Evolutionary conservation across 2,113 vertebrate species (phyloP), one percentile per base, ranked within the genome.

Genomic region (Leptobrachium leishanense): DNA sequence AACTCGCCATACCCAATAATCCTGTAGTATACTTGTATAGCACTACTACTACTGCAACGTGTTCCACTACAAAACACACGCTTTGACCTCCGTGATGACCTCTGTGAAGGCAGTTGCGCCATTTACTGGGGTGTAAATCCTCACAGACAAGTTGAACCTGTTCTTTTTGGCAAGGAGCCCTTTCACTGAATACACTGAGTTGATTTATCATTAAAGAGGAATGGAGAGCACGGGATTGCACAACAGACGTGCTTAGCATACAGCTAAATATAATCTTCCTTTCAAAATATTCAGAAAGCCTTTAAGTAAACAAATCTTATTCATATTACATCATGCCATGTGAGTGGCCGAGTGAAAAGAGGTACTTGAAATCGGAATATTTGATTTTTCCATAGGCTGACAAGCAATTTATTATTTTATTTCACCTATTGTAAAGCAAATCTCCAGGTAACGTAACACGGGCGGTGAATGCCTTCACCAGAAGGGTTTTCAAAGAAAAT

Each of bases 61-160:
- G 39, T 41, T 85, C 89, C 86, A 84, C 0, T 77, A 76, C 20
- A 55, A 62, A 12, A 71, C 40, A 2, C 54, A 31, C 82, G 84
- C 85, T 75, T 0, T 91, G 90, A 92, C 93, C 93, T 94, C 90
- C 88, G 90, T 83, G 81, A 86, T 88, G 90, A 93, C 94, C 93
- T 94, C 88, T 85, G 57, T 85, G 88, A 90, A 91, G 88, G 87
- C 92, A 94, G 90, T 93, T 92, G 92, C 90, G 89, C 87, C 85
- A 86, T 92, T 90, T 86, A 90, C 89, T 88, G 83, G 84, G 87
- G 91, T 91, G 92, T 92, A 93, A 93, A 93, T 93, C 93, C 90
- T 92, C 87, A 84, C 87, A 89, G 91, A 94, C 94, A 93, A 92
- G 94, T 92, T 89, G 81, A 93, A 94, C 94, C 94, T 94, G 94